phyloP scores from a whole-genome alignment of 1,140 invertebrate species.

The Chrysopa pallens region DNA sequence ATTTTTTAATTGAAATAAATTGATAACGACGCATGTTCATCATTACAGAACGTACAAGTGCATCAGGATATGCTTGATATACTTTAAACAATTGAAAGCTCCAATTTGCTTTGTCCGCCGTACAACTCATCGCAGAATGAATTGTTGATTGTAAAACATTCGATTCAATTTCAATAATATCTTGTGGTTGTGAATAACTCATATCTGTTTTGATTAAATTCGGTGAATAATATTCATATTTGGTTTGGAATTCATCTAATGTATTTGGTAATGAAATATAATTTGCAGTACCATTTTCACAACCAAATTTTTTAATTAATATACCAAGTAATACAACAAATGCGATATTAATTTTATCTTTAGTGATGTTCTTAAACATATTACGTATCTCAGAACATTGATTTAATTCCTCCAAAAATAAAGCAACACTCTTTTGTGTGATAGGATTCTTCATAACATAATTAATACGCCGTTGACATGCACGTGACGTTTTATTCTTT shows the following conservation, averaged over 20 bases:
- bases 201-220: conserved; percentile 12
- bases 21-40: conserved; percentile 32
- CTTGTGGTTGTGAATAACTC: conserved; percentile 21
- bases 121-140: conserved; percentile 40
- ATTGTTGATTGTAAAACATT: conserved; percentile 30
- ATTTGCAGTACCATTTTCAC: conserved; percentile 6
- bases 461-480: conserved; percentile 42
- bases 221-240: conserved; percentile 9
- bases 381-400: conserved; percentile 31
- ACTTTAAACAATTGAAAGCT: conserved; percentile 48
- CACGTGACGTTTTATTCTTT: conserved; percentile 47
- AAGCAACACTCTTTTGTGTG: conserved; percentile 32
- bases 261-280: neutral
- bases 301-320: conserved; percentile 5
- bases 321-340: conserved; percentile 3
- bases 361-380: conserved; percentile 15
- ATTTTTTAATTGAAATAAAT: conserved; percentile 34
- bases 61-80: conserved; percentile 50
- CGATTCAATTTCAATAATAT: conserved; percentile 27
- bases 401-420: conserved; percentile 38
- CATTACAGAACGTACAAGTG: conserved; percentile 34
- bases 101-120: conserved; percentile 37
- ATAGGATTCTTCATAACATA: conserved; percentile 40
- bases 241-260: neutral
- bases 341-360: conserved; percentile 8